Evolutionary conservation across 2,797 vertebrate genomes (phyloP).

Genomic region (Acomys russatus): DNA sequence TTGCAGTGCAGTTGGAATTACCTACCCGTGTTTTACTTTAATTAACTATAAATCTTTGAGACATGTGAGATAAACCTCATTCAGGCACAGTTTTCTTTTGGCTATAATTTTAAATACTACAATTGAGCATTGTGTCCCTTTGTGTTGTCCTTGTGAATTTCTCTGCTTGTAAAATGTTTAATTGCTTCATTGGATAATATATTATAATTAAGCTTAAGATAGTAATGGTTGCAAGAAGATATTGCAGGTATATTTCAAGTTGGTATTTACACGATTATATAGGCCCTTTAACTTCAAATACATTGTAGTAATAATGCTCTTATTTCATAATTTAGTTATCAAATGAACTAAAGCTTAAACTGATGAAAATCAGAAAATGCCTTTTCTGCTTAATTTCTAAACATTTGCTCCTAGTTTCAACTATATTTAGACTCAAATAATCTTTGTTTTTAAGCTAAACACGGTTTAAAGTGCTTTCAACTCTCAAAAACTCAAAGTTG

Average conservation of each 20-base stretch:
- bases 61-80: slow-evolving; percentile 76
- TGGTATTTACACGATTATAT: slow-evolving; percentile 63
- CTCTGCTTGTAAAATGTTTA: slow-evolving; percentile 66
- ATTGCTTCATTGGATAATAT: slow-evolving; percentile 73
- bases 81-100: slow-evolving; percentile 73
- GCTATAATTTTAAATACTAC: slow-evolving; percentile 78
- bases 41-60: slow-evolving; percentile 84
- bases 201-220: slow-evolving; percentile 81
- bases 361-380: slow-evolving; percentile 48
- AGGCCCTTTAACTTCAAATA: slow-evolving; percentile 59
- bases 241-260: slow-evolving; percentile 73
- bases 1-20: slow-evolving; percentile 74
- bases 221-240: slow-evolving; percentile 70
- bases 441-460: slow-evolving; percentile 46
- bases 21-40: slow-evolving; percentile 77
- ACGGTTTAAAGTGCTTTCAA: background rate
- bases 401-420: background rate
- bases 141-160: slow-evolving; percentile 63
- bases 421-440: slow-evolving; percentile 7
- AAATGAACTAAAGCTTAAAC: slow-evolving; percentile 64
- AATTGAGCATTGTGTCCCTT: slow-evolving; percentile 71
- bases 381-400: slow-evolving; percentile 51
- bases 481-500: slow-evolving; percentile 33
- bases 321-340: slow-evolving; percentile 69
- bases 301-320: slow-evolving; percentile 53